These are phyloP conservation scores for Gambusia holbrooki DNA, from an alignment of 2,113 vertebrate species.

Conservation along the genomic window DNA sequence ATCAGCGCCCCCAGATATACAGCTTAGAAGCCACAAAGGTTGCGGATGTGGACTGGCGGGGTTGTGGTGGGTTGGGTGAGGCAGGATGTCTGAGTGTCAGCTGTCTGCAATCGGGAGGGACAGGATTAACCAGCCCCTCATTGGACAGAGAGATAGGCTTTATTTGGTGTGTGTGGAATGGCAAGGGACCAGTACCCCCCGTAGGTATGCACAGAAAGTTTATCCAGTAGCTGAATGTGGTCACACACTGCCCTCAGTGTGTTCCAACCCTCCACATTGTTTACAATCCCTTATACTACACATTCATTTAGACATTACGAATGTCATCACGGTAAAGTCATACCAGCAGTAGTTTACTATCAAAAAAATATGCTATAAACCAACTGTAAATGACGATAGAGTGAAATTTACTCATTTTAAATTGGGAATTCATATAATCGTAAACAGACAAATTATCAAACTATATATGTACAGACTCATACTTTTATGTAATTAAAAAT, in stretches of 20 bases:
- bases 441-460: slow-evolving; percentile 13
- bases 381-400: neutral
- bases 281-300: neutral
- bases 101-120: slow-evolving; percentile 54
- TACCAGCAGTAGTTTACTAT: neutral
- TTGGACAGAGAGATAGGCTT: slow-evolving; percentile 57
- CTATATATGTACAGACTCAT: slow-evolving; percentile 16
- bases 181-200: slow-evolving; percentile 32
- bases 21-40: slow-evolving; percentile 18
- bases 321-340: neutral
- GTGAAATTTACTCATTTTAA: slow-evolving; percentile 15
- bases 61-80: slow-evolving; percentile 35
- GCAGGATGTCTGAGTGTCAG: slow-evolving; percentile 64
- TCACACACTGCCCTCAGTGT: slow-evolving; percentile 6
- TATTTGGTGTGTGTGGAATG: slow-evolving; percentile 61
- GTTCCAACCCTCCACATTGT: neutral
- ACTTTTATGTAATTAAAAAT: slow-evolving; percentile 20
- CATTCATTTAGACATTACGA: neutral
- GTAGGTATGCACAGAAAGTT: slow-evolving; percentile 24
- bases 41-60: slow-evolving; percentile 17
- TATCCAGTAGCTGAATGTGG: slow-evolving; percentile 20
- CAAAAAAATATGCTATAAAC: neutral
- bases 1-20: slow-evolving; percentile 30
- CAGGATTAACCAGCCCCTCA: slow-evolving; percentile 48
- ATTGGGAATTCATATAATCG: neutral